Conservation (phyloP, 2,888 invertebrate species). For the Drosophila mulleri region DNA sequence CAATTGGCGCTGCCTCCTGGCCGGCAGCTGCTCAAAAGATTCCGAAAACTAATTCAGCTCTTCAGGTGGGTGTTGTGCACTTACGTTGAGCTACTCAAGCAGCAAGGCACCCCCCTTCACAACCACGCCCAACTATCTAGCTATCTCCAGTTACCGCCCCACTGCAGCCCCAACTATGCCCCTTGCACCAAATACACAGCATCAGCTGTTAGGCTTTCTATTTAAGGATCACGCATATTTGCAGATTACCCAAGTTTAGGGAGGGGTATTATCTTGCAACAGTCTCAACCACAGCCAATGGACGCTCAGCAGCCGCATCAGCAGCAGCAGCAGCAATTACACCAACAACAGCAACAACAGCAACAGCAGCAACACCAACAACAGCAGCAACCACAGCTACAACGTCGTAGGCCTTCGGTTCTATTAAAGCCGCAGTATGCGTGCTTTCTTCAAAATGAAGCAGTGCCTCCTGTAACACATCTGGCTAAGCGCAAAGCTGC, state of each 20-base stretch:
- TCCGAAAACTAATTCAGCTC: conserved; percentile 80
- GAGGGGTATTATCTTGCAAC: conserved; percentile 83
- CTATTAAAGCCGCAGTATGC: conserved; percentile 83
- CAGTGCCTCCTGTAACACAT: conserved; percentile 17
- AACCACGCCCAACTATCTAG: conserved; percentile 3
- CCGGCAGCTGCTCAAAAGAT: conserved; percentile 70
- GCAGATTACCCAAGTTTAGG: conserved; percentile 85
- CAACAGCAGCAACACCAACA: background rate
- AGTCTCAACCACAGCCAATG: conserved; percentile 31
- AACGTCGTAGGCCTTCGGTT: conserved; percentile 70
- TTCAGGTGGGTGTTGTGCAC: conserved; percentile 78
- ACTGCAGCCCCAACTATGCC: conserved; percentile 11
- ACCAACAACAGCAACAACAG: conserved; percentile 3
- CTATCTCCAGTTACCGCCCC: conserved; percentile 16
- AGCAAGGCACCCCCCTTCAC: conserved; percentile 21
- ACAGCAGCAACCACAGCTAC: conserved; percentile 10
- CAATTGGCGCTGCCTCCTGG: conserved; percentile 49
- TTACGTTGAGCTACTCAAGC: conserved; percentile 39
- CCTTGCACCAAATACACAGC: conserved; percentile 20
- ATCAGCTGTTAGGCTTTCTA: conserved; percentile 53
- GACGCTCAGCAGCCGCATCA: conserved; percentile 24
- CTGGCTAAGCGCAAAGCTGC: conserved; percentile 63
- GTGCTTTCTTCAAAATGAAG: conserved; percentile 78
- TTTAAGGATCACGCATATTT: conserved; percentile 78
- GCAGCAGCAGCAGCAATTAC: conserved; percentile 17